phyloP scores from a whole-genome alignment of 1,140 invertebrate genomes.

The Drosophila pachea region DNA sequence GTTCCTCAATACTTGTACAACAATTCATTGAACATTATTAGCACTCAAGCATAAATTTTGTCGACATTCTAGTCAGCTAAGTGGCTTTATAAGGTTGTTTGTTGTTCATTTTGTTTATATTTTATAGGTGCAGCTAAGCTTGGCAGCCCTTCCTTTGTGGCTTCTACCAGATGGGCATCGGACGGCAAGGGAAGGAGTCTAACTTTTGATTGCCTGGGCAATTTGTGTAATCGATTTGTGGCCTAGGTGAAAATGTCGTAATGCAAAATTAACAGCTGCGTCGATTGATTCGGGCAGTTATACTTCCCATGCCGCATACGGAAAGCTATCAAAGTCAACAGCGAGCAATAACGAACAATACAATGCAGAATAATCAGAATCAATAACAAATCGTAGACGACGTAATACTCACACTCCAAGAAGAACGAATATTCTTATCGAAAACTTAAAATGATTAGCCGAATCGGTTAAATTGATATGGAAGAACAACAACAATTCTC shows the following conservation, averaged over 20 bases:
- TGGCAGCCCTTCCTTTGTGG: not conserved
- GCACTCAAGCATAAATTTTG: slow-evolving; percentile 73
- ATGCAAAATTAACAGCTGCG: slow-evolving; percentile 13
- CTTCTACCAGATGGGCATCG: not conserved
- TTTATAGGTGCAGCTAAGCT: slow-evolving; percentile 25
- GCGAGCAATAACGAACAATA: not conserved
- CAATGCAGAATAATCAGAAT: not conserved
- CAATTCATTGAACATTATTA: slow-evolving; percentile 77
- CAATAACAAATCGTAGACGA: not conserved
- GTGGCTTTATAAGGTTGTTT: slow-evolving; percentile 22
- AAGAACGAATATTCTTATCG: not conserved
- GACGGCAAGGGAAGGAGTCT: too few species aligned
- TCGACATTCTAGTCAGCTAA: slow-evolving; percentile 45
- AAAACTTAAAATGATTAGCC: not conserved
- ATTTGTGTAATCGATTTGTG: slow-evolving; percentile 34
- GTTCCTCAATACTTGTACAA: slow-evolving; percentile 47
- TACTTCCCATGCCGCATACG: not conserved
- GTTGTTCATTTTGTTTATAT: not conserved
- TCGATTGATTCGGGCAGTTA: not conserved
- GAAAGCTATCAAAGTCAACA: too few species aligned
- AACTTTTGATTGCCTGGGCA: slow-evolving; percentile 13
- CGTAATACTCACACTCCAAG: not conserved
- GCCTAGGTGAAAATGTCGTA: slow-evolving; percentile 32
- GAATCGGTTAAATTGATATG: not conserved
- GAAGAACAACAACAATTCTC: slow-evolving; percentile 5